A percentile compares a stretch with the other conserved stretches of the same genome.
Conservation (phyloP, 2,888 invertebrate genomes). For the Chaitophorus viminalis region DNA sequence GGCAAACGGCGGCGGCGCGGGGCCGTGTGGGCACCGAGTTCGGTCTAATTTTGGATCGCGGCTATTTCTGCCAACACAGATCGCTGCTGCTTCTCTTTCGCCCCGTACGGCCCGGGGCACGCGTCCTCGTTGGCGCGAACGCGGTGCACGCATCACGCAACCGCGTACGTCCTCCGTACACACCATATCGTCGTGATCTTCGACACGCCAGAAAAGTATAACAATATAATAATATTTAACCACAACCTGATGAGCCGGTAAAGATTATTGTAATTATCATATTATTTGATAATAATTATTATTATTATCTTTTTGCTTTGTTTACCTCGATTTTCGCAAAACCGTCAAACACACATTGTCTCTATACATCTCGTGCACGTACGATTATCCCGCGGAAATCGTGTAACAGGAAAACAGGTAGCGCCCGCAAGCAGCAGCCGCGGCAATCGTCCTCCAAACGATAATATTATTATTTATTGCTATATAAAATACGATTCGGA, state of each 20-base stretch:
- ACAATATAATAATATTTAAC: background rate
- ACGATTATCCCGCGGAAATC: background rate
- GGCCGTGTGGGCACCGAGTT: background rate
- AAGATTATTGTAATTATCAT: too few relatives aligned
- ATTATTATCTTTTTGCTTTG: too few relatives aligned
- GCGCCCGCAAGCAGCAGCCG: too few relatives aligned
- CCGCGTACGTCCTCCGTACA: background rate
- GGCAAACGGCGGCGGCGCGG: background rate
- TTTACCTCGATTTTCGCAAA: too few relatives aligned
- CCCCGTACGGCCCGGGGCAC: background rate
- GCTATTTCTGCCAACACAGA: constrained; percentile 50
- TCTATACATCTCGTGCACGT: too few relatives aligned
- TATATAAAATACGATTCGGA: background rate
- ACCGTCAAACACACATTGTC: background rate
- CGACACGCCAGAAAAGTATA: background rate
- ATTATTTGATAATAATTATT: too few relatives aligned
- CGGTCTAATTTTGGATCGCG: constrained; percentile 58
- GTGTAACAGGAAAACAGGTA: background rate
- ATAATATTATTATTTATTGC: background rate
- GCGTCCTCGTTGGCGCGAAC: background rate
- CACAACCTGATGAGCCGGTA: background rate
- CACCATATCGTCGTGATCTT: background rate
- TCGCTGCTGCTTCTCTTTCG: background rate
- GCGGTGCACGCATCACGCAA: background rate
- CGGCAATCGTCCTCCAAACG: constrained; percentile 7